phyloP scores from a whole-genome alignment of 2,888 invertebrate species.

The Adineta ricciae region DNA sequence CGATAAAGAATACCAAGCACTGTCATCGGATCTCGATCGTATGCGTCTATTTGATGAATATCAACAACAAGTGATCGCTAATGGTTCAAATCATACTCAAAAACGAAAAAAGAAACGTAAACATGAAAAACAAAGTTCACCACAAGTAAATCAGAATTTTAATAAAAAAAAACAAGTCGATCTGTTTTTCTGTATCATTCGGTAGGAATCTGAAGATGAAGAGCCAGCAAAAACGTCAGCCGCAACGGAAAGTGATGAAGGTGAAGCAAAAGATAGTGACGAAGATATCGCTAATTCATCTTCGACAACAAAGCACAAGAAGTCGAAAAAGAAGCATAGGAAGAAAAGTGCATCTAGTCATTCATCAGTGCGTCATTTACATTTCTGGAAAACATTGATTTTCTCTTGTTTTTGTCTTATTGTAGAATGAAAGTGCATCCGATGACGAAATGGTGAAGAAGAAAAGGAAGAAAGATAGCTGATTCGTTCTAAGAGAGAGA shows the following conservation, averaged over 20 bases:
- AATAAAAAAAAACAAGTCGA: too few species aligned
- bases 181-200: neutral
- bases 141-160: too few species aligned
- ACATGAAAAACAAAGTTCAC: neutral
- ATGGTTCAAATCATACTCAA: neutral
- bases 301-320: neutral
- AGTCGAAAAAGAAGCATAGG: neutral
- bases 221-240: neutral
- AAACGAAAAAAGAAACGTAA: neutral
- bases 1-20: slow-evolving; percentile 18
- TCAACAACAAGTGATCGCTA: neutral
- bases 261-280: slow-evolving; percentile 20
- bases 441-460: neutral
- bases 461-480: slow-evolving; percentile 6
- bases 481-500: too few species aligned
- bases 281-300: neutral
- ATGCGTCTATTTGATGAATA: slow-evolving; percentile 29
- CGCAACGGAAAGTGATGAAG: neutral
- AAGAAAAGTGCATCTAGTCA: neutral
- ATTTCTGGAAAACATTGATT: neutral
- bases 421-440: neutral
- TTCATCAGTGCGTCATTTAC: neutral
- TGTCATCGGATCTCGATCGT: slow-evolving; percentile 25
- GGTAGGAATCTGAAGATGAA: neutral
- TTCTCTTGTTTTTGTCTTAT: neutral